Conservation (phyloP, 2,113 vertebrate species). For the Malurus elegans region DNA sequence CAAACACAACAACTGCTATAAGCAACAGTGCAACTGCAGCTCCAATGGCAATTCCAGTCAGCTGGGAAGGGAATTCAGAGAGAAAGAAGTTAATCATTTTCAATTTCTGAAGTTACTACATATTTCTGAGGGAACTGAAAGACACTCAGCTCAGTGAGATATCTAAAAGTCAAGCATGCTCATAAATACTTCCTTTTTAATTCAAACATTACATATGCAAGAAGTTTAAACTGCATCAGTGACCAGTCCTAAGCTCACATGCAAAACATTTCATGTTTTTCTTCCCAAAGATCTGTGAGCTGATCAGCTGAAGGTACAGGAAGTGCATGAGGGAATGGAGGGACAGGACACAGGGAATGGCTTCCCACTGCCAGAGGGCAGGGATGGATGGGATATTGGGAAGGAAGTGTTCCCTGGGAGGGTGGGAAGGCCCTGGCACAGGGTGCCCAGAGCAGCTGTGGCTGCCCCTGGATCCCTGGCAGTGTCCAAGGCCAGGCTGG, state of each 20-base stretch:
- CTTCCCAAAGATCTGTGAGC: no score
- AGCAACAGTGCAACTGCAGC: conserved; percentile 69
- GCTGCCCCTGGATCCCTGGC: neutral
- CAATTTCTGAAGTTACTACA: neutral
- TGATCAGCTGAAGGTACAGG: neutral
- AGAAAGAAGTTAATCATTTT: neutral
- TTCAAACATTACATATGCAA: neutral
- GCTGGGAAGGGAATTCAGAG: conserved; percentile 55
- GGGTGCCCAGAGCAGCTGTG: neutral
- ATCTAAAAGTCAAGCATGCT: fast-evolving
- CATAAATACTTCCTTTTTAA: neutral
- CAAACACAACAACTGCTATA: conserved; percentile 72
- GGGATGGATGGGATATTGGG: fast-evolving
- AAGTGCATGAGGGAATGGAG: neutral
- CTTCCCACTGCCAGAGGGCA: neutral
- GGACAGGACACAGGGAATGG: neutral
- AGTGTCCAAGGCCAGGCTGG: neutral
- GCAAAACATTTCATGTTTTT: neutral
- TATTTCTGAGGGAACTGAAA: neutral
- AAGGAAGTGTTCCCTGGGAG: neutral
- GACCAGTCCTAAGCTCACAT: neutral
- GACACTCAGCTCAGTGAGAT: neutral
- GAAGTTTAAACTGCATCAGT: neutral
- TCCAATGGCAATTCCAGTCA: conserved; percentile 80
- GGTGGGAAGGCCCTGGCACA: neutral